phyloP scores from a whole-genome alignment of 1,140 invertebrate genomes.

The Centruroides sculpturatus region DNA sequence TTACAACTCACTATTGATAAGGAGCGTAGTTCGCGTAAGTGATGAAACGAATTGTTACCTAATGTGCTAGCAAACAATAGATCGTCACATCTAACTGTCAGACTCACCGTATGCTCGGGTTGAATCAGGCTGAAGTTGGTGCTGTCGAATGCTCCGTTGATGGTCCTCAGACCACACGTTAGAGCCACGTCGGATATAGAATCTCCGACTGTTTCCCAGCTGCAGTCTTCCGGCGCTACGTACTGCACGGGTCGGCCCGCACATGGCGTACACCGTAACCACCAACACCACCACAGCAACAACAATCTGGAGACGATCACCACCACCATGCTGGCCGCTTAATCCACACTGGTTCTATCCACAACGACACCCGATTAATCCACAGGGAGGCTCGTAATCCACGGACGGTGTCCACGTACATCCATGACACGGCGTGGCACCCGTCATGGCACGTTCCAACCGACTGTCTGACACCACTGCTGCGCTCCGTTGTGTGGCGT shows the following conservation, averaged over 20 bases:
- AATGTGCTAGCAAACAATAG: conserved; percentile 53
- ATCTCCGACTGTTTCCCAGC: conserved; percentile 40
- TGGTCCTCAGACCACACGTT: conserved; percentile 15
- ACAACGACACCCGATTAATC: too few relatives aligned
- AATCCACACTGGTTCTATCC: too few relatives aligned
- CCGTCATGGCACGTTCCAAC: too few relatives aligned
- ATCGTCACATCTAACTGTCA: conserved; percentile 66
- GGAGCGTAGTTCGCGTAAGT: conserved; percentile 15
- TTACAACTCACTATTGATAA: conserved; percentile 18
- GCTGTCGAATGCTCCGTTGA: conserved; percentile 18
- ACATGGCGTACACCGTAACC: too few relatives aligned
- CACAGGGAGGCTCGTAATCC: too few relatives aligned
- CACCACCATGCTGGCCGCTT: too few relatives aligned
- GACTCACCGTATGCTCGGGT: conserved; percentile 58
- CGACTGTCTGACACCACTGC: too few relatives aligned
- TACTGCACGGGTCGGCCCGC: conserved; percentile 28
- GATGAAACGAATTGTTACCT: conserved; percentile 21
- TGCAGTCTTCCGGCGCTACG: conserved; percentile 68
- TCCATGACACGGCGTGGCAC: too few relatives aligned
- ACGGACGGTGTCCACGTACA: too few relatives aligned
- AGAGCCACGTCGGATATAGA: conserved; percentile 36
- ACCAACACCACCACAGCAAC: too few relatives aligned
- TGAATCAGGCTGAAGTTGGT: conserved; percentile 69
- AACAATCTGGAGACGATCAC: too few relatives aligned
- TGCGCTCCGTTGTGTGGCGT: too few relatives aligned